These are phyloP conservation scores for Hirtodrosophila alboralis DNA, from an alignment of 2,888 invertebrate species.

Conservation along the genomic window DNA sequence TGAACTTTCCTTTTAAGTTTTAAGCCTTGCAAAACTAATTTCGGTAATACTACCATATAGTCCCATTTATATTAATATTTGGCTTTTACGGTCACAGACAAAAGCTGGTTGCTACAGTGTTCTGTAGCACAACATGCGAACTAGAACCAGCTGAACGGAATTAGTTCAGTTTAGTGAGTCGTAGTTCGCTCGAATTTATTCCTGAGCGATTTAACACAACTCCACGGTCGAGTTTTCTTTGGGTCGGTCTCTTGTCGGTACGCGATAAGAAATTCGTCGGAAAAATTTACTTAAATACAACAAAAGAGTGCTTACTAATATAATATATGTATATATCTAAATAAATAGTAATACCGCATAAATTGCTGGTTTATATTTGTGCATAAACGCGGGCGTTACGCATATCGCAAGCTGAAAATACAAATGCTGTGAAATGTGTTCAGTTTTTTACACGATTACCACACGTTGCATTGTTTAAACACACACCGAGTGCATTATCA, in stretches of 20 bases:
- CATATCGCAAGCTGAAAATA: constrained; percentile 3
- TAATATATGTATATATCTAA: constrained; percentile 3
- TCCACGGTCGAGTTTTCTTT: constrained; percentile 43
- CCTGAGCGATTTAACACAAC: not conserved
- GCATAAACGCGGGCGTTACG: constrained; percentile 12
- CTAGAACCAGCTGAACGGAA: too few relatives aligned
- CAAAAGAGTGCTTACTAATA: constrained; percentile 20
- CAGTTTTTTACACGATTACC: constrained; percentile 46
- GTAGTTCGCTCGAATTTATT: not conserved
- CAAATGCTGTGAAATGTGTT: constrained; percentile 68
- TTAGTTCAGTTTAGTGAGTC: too few relatives aligned
- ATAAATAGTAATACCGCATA: constrained; percentile 16
- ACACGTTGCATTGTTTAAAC: constrained; percentile 37
- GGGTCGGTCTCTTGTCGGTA: constrained; percentile 25
- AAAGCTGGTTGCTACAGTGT: too few relatives aligned
- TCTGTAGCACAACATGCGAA: too few relatives aligned
- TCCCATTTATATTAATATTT: constrained; percentile 1
- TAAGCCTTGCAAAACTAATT: too few relatives aligned
- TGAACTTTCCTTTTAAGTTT: too few relatives aligned
- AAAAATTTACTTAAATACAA: constrained; percentile 13
- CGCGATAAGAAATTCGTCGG: constrained; percentile 13
- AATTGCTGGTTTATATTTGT: constrained; percentile 10
- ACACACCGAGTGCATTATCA: constrained; percentile 36
- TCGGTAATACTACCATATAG: too few relatives aligned
- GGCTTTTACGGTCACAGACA: too few relatives aligned